Evolutionary conservation across 1,140 invertebrate species (phyloP), one percentile per base, ranked within the genome.

Genomic region (Patella vulgata): DNA sequence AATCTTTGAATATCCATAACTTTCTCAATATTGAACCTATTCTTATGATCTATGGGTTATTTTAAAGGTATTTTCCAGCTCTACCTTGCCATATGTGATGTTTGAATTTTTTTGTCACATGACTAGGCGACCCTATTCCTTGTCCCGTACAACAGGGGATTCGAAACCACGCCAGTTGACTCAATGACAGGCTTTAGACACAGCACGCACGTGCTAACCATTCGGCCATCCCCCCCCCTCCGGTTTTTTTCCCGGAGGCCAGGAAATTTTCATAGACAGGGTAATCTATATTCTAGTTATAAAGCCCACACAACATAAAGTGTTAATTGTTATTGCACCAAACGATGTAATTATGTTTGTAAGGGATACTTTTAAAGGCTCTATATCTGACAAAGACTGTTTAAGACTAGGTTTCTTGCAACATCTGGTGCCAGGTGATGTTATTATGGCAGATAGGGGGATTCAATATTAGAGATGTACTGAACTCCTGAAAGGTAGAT

Each of bases 241-340:
- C n/a, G 39, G n/a, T 2, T 56, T 14, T 62, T 47, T 19, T 31
- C 63, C 25, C 12, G 56, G 14, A 33, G 36, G 36, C 59, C 59
- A 9, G 30, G 28, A 5, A 46, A 14, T 39, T 39, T 52, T 21
- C 39, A 36, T 21, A 9, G 50, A 12, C 56, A 52, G 30, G 11
- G 25, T 14, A 21, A 27, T 14, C 59, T 46, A 17, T 68, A 21
- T 4, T 54, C 39, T 2, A n/a, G 0, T 2, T 63, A 68, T 46
- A 63, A 68, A 28, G 28, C 28, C 4, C 40, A 68, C 9, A 59
- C 55, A 39, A 59, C 56, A 14, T 50, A 68, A 59, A 46, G 9
- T 21, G 12, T 21, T 60, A 11, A 46, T 68, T 27, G 28, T 44
- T 31, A 64, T 68, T 23, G 27, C 60, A 12, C 33, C 56, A 31